A percentile compares a stretch with the other conserved stretches of the same genome.
Evolutionary conservation across 53 echinoderm and acorn worm genomes (phyloP).

Genomic region (Actinopyga echinites): DNA sequence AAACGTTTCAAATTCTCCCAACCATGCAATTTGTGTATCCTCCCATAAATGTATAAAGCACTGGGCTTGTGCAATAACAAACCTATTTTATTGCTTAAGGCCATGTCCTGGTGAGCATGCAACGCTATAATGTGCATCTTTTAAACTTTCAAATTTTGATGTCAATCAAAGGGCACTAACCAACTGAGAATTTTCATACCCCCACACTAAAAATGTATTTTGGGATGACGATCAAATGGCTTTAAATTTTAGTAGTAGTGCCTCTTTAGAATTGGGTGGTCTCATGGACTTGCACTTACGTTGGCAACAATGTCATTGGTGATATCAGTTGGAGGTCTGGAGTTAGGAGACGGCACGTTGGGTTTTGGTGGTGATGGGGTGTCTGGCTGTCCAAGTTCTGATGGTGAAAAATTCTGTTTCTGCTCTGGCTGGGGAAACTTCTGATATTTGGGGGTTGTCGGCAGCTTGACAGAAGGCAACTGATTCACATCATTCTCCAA

Average conservation of each 20-base stretch:
- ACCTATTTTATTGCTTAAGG: no score
- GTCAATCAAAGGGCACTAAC: neutral
- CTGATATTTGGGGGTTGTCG: no score
- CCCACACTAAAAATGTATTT: neutral
- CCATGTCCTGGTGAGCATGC: no score
- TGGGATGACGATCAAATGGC: neutral
- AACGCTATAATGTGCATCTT: no score
- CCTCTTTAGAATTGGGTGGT: neutral
- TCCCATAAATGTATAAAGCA: no score
- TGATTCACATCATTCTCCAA: neutral
- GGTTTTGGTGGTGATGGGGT: constrained; percentile 9
- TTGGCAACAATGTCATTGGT: neutral
- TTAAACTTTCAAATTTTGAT: no score
- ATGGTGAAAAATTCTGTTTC: no score
- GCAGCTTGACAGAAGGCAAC: neutral
- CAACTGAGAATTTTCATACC: neutral
- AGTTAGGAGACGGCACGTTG: neutral
- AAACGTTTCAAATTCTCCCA: no score
- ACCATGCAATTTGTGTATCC: no score
- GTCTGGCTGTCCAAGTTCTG: neutral
- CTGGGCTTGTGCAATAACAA: no score
- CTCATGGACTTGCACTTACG: neutral
- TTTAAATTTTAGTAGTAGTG: neutral
- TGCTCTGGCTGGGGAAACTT: no score
- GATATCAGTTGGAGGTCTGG: no score